Conservation (phyloP, 2,888 invertebrate species). For the Xestia xanthographa region DNA sequence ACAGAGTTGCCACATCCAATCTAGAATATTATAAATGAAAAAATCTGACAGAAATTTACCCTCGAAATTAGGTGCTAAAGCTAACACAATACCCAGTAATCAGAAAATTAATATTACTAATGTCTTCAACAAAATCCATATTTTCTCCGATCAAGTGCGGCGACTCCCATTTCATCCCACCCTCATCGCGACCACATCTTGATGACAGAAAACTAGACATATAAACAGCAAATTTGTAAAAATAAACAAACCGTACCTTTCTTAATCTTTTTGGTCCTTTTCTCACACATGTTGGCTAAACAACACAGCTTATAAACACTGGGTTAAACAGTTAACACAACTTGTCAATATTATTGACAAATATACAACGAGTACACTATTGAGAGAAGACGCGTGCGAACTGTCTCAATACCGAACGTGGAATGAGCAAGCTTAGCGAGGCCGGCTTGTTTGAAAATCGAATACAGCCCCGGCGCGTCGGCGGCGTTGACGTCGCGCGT, state of each 20-base stretch:
- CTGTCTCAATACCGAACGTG: slow-evolving; percentile 66
- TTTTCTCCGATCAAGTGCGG: slow-evolving; percentile 1
- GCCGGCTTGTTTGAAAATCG: slow-evolving; percentile 73
- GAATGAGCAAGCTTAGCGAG: slow-evolving; percentile 63
- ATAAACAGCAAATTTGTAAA: neutral
- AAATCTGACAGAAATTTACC: neutral
- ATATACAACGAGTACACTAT: slow-evolving; percentile 51
- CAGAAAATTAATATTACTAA: neutral
- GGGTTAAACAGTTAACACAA: slow-evolving; percentile 62
- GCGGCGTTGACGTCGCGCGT: too few species aligned
- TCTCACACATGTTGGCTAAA: slow-evolving; percentile 81
- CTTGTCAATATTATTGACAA: slow-evolving; percentile 60
- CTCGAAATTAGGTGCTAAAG: neutral
- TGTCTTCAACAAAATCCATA: neutral
- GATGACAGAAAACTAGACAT: slow-evolving; percentile 19
- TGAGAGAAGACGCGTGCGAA: slow-evolving; percentile 64
- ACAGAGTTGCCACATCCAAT: too few species aligned
- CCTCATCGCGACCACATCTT: slow-evolving; percentile 2
- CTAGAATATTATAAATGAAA: too few species aligned
- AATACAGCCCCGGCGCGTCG: slow-evolving; percentile 62
- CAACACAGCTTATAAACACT: slow-evolving; percentile 75
- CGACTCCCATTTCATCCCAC: slow-evolving; percentile 17
- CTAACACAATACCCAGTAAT: neutral
- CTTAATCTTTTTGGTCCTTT: slow-evolving; percentile 80
- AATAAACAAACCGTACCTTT: slow-evolving; percentile 74